Evolutionary conservation across 2,113 vertebrate genomes (phyloP).

Genomic region (Leptobrachium ailaonicum): DNA sequence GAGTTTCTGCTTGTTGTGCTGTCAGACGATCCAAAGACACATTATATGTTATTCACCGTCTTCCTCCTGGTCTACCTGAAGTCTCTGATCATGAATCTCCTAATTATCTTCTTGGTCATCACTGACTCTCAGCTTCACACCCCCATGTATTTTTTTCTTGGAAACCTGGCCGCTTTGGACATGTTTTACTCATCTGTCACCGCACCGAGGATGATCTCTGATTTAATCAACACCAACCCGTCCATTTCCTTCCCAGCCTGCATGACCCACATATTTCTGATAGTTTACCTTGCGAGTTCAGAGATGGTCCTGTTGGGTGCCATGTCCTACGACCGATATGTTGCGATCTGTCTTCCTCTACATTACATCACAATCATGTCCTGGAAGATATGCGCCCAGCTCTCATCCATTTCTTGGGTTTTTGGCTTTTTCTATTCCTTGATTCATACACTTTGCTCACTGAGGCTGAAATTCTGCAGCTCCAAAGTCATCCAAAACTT

Average conservation of each 20-base stretch:
- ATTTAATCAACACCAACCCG: constrained; percentile 13
- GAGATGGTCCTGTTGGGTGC: constrained; percentile 50
- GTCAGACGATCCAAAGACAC: constrained; percentile 52
- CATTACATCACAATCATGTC: too few relatives aligned
- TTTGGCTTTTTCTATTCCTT: constrained; percentile 28
- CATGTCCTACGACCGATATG: constrained; percentile 53
- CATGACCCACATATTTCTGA: constrained; percentile 47
- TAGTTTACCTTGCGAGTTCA: constrained; percentile 42
- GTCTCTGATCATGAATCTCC: not conserved
- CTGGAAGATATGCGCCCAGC: constrained; percentile 31
- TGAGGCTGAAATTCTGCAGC: constrained; percentile 38
- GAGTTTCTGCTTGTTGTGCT: constrained; percentile 53
- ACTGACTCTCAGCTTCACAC: constrained; percentile 38
- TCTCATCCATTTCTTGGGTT: constrained; percentile 28
- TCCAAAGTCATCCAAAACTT: constrained; percentile 24
- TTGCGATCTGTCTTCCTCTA: not conserved
- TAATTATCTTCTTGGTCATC: constrained; percentile 4
- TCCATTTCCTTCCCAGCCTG: constrained; percentile 38
- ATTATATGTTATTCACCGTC: constrained; percentile 47
- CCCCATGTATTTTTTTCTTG: constrained; percentile 55
- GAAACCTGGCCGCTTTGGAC: constrained; percentile 48
- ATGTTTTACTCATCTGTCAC: constrained; percentile 47
- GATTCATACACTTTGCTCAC: constrained; percentile 21
- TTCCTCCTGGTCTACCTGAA: constrained; percentile 44
- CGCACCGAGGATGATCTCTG: constrained; percentile 52